These are phyloP conservation scores for Brachyopa scutellaris DNA, from an alignment of 2,888 invertebrate genomes.

Conservation along the genomic window DNA sequence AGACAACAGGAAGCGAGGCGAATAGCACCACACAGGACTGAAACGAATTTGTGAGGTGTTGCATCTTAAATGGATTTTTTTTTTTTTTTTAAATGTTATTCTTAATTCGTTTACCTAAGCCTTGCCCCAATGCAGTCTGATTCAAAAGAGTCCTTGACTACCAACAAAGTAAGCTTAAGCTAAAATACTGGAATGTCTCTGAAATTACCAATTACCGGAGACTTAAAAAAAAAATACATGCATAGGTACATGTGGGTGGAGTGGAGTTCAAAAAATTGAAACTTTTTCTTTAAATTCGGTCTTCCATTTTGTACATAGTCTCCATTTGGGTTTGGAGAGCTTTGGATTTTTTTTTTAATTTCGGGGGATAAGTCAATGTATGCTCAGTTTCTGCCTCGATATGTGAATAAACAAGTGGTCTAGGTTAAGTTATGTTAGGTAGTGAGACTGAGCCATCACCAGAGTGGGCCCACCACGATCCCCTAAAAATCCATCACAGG, in stretches of 20 bases:
- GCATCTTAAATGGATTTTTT: background rate
- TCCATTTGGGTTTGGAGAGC: too few species aligned
- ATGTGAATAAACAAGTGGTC: too few species aligned
- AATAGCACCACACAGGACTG: conserved; percentile 80
- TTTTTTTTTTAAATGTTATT: conserved; percentile 23
- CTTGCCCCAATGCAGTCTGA: conserved; percentile 29
- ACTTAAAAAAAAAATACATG: background rate
- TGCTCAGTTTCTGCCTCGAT: too few species aligned
- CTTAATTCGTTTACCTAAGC: conserved; percentile 36
- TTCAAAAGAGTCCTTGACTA: conserved; percentile 16
- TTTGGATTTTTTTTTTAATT: too few species aligned
- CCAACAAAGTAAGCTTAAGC: conserved; percentile 49
- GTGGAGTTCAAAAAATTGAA: conserved; percentile 28
- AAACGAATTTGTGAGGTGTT: conserved; percentile 81
- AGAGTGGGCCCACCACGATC: too few species aligned
- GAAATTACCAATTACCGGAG: background rate
- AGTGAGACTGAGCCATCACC: too few species aligned
- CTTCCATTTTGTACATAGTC: conserved; percentile 3
- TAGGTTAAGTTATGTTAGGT: too few species aligned
- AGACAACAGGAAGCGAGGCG: conserved; percentile 64
- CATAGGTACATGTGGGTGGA: too few species aligned
- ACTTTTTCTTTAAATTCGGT: background rate
- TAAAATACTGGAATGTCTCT: conserved; percentile 4
- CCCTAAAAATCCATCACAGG: too few species aligned
- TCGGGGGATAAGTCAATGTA: too few species aligned